Conservation (phyloP, 2,113 vertebrate species). For the Serilophus lunatus region DNA sequence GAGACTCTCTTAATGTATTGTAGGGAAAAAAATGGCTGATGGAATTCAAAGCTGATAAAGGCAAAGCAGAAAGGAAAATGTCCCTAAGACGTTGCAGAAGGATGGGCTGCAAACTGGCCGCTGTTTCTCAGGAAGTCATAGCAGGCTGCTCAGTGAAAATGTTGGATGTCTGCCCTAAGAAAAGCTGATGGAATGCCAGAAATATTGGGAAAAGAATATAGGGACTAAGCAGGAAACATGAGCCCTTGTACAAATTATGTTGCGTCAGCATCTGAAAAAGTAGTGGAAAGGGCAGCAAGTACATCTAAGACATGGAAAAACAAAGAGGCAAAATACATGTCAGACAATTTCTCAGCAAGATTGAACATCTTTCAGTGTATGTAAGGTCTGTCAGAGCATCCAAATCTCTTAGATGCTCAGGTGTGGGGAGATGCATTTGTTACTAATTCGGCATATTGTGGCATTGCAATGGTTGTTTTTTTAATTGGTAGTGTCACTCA, state of each 20-base stretch:
- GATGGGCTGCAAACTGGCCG: neutral
- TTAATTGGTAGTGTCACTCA: rapidly evolving
- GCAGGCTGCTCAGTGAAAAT: neutral
- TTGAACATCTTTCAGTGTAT: neutral
- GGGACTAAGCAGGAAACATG: neutral
- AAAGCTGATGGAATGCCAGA: neutral
- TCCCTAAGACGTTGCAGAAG: neutral
- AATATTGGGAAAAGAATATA: neutral
- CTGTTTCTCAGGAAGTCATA: neutral
- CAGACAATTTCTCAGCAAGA: neutral
- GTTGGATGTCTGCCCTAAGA: neutral
- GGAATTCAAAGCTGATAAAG: neutral
- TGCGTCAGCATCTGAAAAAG: neutral
- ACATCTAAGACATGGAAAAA: rapidly evolving
- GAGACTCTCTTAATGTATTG: neutral
- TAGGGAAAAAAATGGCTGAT: neutral
- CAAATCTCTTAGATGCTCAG: neutral
- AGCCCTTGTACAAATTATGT: neutral
- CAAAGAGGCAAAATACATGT: neutral
- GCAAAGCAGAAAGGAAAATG: neutral
- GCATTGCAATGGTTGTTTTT: neutral
- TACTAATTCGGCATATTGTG: neutral
- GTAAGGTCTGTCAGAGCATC: neutral
- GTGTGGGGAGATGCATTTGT: neutral
- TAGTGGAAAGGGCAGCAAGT: neutral